phyloP scores from a whole-genome alignment of 1,140 invertebrate species.

The Drosophila funebris region DNA sequence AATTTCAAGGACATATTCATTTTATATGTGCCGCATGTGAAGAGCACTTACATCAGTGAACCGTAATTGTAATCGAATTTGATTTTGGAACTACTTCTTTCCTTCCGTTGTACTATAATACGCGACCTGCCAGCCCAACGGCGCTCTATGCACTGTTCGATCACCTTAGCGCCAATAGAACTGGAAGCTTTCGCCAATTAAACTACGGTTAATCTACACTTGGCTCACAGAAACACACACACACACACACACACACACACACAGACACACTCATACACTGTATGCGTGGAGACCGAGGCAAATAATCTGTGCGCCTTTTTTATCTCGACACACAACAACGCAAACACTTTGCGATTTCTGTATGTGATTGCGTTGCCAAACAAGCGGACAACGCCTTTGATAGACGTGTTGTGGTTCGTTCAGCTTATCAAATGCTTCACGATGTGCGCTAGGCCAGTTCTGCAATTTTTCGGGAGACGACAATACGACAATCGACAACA shows the following conservation, averaged over 20 bases:
- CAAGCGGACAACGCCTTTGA: slow-evolving; percentile 45
- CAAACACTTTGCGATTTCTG: slow-evolving; percentile 66
- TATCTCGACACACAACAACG: slow-evolving; percentile 61
- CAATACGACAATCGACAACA: slow-evolving; percentile 51
- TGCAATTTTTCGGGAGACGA: slow-evolving; percentile 4
- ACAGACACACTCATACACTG: too few species aligned
- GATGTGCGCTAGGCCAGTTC: slow-evolving; percentile 3
- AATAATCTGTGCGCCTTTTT: slow-evolving; percentile 61
- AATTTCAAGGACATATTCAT: background rate
- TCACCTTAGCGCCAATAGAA: slow-evolving; percentile 46
- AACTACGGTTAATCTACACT: slow-evolving; percentile 71
- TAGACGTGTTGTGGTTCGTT: slow-evolving; percentile 15
- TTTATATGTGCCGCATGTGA: background rate
- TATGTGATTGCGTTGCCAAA: slow-evolving; percentile 49
- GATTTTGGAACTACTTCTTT: background rate
- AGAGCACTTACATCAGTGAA: slow-evolving; percentile 23
- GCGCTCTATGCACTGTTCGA: slow-evolving; percentile 62
- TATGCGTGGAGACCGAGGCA: slow-evolving; percentile 3
- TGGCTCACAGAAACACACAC: slow-evolving; percentile 18
- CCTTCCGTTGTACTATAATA: background rate
- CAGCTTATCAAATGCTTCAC: slow-evolving; percentile 49
- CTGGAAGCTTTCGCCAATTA: slow-evolving; percentile 67
- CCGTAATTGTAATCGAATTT: background rate
- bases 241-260: background rate
- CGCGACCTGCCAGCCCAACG: slow-evolving; percentile 70